Conservation (phyloP, 2,113 vertebrate genomes). For the Diadophis punctatus region DNA sequence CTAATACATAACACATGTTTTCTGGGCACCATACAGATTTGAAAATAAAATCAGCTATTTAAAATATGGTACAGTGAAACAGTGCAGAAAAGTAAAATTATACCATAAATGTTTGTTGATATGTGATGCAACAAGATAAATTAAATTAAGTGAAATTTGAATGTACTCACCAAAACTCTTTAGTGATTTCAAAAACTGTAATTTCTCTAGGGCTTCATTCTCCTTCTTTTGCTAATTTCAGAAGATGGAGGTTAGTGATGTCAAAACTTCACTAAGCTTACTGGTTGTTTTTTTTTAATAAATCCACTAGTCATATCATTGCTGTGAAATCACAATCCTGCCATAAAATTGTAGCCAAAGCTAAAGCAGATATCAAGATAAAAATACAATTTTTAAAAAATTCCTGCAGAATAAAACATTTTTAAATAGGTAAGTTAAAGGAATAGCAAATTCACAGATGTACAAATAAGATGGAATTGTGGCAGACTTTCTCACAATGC, state of each 20-base stretch:
- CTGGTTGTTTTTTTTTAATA: neutral
- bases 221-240: neutral
- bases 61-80: neutral
- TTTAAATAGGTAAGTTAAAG: neutral
- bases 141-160: neutral
- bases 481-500: slow-evolving; percentile 34
- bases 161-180: neutral
- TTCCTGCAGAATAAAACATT: neutral
- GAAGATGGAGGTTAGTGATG: neutral
- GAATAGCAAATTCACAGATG: neutral
- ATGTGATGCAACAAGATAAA: neutral
- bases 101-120: neutral
- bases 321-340: neutral
- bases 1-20: too few species aligned
- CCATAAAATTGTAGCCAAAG: neutral
- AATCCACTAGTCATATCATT: neutral
- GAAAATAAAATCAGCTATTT: neutral
- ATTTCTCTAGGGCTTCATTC: neutral
- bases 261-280: neutral
- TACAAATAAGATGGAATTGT: slow-evolving; percentile 20
- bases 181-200: neutral
- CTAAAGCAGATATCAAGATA: neutral
- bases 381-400: neutral
- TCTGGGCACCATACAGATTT: neutral
- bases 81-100: neutral